These are phyloP conservation scores for Psettodes erumei DNA, from an alignment of 2,113 vertebrate genomes.

Conservation along the genomic window DNA sequence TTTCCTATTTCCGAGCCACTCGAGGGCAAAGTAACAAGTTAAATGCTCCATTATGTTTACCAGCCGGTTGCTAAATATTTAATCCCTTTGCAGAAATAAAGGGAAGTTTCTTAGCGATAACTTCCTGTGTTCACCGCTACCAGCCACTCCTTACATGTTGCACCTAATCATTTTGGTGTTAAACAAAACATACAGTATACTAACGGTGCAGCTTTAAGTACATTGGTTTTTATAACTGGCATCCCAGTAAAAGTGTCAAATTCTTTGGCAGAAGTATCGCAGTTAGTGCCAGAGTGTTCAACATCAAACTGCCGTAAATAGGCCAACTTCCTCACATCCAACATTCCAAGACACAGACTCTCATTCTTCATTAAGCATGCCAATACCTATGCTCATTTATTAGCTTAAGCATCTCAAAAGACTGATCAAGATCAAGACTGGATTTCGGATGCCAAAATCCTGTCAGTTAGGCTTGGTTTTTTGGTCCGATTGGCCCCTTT, in stretches of 20 bases:
- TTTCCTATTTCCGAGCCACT: neutral
- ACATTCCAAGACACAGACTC: neutral
- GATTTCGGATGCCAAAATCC: conserved; percentile 9
- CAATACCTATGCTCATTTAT: conserved; percentile 26
- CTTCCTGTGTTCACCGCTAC: neutral
- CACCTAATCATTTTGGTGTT: neutral
- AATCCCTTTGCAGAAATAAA: neutral
- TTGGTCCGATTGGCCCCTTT: neutral
- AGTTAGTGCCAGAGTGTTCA: no score
- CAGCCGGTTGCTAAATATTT: neutral
- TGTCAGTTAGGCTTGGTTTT: conserved; percentile 17
- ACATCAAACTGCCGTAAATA: neutral
- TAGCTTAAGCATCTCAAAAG: conserved; percentile 31
- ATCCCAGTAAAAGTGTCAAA: neutral
- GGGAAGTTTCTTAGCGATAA: neutral
- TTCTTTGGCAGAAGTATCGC: no score
- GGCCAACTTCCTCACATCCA: neutral
- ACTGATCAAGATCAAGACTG: conserved; percentile 4
- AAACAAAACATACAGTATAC: no score
- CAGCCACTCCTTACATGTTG: neutral
- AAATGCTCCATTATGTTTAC: conserved; percentile 1
- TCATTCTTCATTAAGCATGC: neutral
- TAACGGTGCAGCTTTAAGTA: neutral
- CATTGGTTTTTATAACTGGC: neutral
- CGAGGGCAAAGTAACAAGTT: neutral